These are phyloP conservation scores for Erethizon dorsatum DNA, from an alignment of 2,797 vertebrate species.

Conservation along the genomic window DNA sequence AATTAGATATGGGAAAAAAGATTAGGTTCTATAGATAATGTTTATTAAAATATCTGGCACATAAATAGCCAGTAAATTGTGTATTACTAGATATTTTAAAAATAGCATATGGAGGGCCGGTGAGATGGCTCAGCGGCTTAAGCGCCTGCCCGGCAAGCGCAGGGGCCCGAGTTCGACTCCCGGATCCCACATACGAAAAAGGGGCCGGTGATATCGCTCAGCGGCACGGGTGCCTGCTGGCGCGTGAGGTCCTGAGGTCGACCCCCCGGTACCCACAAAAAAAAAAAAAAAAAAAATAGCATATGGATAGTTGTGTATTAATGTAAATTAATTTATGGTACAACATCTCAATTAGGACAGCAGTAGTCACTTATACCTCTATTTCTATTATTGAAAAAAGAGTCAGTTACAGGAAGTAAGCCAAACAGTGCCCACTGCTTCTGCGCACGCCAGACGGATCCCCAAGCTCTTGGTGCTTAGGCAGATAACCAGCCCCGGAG, in stretches of 20 bases:
- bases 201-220: no score
- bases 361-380: neutral
- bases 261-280: no score
- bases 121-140: no score
- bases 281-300: neutral
- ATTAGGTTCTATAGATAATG: conserved; percentile 10
- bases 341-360: neutral
- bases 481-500: neutral
- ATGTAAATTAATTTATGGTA: conserved; percentile 35
- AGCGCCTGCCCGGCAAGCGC: no score
- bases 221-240: no score
- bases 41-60: conserved; percentile 28
- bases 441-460: neutral
- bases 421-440: neutral
- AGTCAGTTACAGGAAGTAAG: conserved; percentile 28
- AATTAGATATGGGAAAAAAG: conserved; percentile 50
- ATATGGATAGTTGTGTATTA: neutral
- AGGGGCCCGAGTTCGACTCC: no score
- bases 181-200: no score
- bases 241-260: no score
- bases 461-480: neutral
- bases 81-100: conserved; percentile 27
- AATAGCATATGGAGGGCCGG: no score
- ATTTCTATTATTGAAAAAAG: conserved; percentile 38
- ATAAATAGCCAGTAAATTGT: conserved; percentile 30